Percentiles rank a stretch among this genome's conserved stretches.
Evolutionary conservation across 2,113 vertebrate species (phyloP).

Genomic region (Campylorhamphus procurvoides): DNA sequence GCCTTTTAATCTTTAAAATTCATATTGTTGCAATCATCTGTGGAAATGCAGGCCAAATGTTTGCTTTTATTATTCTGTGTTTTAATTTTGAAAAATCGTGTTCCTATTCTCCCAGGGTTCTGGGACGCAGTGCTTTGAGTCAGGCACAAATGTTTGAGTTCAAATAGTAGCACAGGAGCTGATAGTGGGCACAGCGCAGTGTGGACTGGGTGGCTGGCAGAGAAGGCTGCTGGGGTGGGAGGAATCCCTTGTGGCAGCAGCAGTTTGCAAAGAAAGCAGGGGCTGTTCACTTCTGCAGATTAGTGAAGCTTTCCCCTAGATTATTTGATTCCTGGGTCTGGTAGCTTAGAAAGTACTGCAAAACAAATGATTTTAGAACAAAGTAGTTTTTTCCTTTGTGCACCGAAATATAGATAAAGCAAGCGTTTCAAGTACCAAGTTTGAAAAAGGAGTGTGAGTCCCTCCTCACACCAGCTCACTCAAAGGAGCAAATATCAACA

Average conservation of each 20-base stretch:
- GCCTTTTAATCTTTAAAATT: slow-evolving; percentile 11
- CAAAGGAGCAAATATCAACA: neutral
- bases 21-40: neutral
- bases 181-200: neutral
- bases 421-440: neutral
- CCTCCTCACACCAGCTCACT: neutral
- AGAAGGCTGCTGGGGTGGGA: neutral
- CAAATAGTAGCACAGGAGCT: neutral
- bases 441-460: neutral
- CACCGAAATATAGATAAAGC: neutral
- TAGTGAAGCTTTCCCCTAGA: neutral
- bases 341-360: neutral
- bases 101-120: neutral
- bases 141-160: neutral
- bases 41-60: neutral
- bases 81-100: neutral
- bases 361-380: neutral
- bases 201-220: neutral
- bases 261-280: neutral
- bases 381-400: neutral
- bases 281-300: neutral
- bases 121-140: neutral
- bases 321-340: neutral
- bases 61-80: slow-evolving; percentile 11
- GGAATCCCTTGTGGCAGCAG: neutral